phyloP scores from a whole-genome alignment of 2,113 vertebrate species.

The Triplophysa rosa region DNA sequence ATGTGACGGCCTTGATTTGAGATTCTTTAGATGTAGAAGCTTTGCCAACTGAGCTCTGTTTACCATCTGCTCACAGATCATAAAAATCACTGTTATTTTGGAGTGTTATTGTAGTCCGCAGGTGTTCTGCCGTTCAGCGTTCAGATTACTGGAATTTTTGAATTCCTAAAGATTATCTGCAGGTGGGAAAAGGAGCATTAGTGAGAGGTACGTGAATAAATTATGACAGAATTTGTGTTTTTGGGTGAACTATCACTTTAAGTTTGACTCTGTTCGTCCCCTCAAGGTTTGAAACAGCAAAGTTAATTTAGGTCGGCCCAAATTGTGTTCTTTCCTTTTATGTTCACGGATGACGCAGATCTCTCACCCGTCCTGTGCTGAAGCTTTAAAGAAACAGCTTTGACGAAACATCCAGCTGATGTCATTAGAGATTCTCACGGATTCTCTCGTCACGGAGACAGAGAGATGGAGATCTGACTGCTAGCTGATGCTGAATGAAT shows the following conservation, averaged over 20 bases:
- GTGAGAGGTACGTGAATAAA: no score
- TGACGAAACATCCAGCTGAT: no score
- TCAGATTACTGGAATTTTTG: not conserved
- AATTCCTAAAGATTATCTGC: no score
- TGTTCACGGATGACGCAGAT: not conserved
- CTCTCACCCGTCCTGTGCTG: not conserved
- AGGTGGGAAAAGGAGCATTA: no score
- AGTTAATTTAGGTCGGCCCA: conserved; percentile 24
- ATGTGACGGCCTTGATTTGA: not conserved
- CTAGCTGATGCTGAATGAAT: conserved; percentile 28
- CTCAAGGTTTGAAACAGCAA: conserved; percentile 5
- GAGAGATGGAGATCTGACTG: not conserved
- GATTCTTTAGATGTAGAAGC: not conserved
- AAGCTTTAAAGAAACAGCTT: not conserved
- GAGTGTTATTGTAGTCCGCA: not conserved
- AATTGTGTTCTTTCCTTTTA: conserved; percentile 8
- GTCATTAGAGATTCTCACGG: not conserved
- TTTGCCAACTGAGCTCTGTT: not conserved
- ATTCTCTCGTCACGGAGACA: not conserved
- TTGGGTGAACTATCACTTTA: no score
- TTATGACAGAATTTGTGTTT: no score
- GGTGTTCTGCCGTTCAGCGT: not conserved
- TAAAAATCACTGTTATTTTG: not conserved
- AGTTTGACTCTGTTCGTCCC: not conserved
- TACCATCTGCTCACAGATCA: not conserved